Evolutionary conservation across 92 coral and sea anemone genomes (phyloP).

Genomic region (Palythoa heliodiscus): DNA sequence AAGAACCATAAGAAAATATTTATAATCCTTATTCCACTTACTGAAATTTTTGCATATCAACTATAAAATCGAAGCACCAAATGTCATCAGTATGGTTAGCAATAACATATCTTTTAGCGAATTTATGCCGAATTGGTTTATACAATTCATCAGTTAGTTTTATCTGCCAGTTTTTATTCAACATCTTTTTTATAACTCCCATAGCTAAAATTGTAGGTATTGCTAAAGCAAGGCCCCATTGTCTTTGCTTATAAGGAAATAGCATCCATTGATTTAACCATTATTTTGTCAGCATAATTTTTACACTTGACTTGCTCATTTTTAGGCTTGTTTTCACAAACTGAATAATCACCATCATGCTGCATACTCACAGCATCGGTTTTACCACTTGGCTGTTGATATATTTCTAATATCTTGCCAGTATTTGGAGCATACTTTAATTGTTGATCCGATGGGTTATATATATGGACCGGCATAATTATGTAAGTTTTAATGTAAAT

Average conservation of each 20-base stretch:
- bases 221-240: conserved; percentile 20
- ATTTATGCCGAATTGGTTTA: conserved; percentile 49
- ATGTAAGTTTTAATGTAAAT: conserved; percentile 38
- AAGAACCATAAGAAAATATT: conserved; percentile 54
- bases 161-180: conserved; percentile 37
- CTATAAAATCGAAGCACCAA: conserved; percentile 53
- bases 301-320: too few relatives aligned
- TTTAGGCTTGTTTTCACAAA: too few relatives aligned
- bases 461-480: too few relatives aligned
- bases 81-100: conserved; percentile 54
- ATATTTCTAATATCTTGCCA: too few relatives aligned
- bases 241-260: neutral
- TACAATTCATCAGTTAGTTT: conserved; percentile 54
- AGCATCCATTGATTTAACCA: too few relatives aligned
- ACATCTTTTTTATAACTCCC: neutral
- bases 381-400: too few relatives aligned
- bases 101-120: conserved; percentile 54
- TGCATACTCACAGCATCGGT: too few relatives aligned
- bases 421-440: too few relatives aligned
- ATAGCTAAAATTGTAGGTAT: neutral
- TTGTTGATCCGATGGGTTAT: too few relatives aligned
- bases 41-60: conserved; percentile 49
- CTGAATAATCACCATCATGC: too few relatives aligned
- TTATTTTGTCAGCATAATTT: too few relatives aligned
- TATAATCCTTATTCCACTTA: too few relatives aligned